Conservation (phyloP, 2,113 vertebrate genomes). For the Calyptommatus sinebrachiatus region DNA sequence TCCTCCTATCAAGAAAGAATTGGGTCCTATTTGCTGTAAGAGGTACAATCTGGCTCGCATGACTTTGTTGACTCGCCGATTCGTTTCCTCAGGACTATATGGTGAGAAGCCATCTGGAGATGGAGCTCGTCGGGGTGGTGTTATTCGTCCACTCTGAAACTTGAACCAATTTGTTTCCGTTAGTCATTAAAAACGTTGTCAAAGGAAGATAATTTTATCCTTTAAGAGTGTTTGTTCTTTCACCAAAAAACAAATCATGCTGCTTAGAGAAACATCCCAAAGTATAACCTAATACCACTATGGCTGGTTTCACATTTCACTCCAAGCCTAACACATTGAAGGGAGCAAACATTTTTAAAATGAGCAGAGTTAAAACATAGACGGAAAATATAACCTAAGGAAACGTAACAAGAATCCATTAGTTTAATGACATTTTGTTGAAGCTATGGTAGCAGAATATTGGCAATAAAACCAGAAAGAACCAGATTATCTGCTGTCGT, state of each 20-base stretch:
- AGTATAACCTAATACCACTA: background rate
- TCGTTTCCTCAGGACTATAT: slow-evolving; percentile 87
- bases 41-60: slow-evolving; percentile 87
- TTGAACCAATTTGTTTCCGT: slow-evolving; percentile 33
- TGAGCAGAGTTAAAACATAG: background rate
- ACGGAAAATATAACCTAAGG: background rate
- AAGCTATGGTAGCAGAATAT: background rate
- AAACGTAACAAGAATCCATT: background rate
- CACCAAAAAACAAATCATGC: background rate
- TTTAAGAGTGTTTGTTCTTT: background rate
- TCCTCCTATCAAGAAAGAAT: slow-evolving; percentile 88
- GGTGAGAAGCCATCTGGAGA: slow-evolving; percentile 90
- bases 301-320: background rate
- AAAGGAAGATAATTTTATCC: background rate
- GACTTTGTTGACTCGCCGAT: slow-evolving; percentile 86
- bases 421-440: background rate
- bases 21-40: slow-evolving; percentile 88
- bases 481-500: background rate
- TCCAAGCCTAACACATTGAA: background rate
- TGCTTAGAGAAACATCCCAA: background rate
- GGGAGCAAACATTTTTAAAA: too few relatives aligned
- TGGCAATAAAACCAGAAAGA: background rate
- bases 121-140: slow-evolving; percentile 84
- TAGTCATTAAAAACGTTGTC: background rate
- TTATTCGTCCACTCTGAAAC: slow-evolving; percentile 88